Evolutionary conservation across 2,888 invertebrate genomes (phyloP), one percentile per base, ranked within the genome.

Genomic region (Melanostoma scalare): DNA sequence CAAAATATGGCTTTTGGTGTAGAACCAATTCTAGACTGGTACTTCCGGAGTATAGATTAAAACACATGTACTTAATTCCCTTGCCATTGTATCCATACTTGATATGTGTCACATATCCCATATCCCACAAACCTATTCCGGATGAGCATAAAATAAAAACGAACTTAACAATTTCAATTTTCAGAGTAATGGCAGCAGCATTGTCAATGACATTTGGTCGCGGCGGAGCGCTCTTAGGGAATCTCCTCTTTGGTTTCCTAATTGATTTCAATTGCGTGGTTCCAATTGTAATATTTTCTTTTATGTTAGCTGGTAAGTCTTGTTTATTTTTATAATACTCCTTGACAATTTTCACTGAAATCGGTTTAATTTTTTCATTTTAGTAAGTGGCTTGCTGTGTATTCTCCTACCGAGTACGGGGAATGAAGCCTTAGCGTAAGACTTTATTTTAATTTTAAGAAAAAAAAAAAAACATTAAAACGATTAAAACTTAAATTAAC

Each of bases 161-260:
- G n/a, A n/a, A 20, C 20, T 20, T 20, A 55, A 42, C 38, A 3
- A 9, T 53, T 36, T 50, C 0, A 36, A 68, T 80, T 89, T 90
- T 67, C 90, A 96, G 96, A 92, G 96, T 96, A 89, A 96, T 96
- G 95, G 96, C 96, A 42, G 96, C 96, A 36, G 96, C 96, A 50
- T 91, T 96, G 50, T 95, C 96, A 8, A 92, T 96, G 84, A 96
- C 96, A 10, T 95, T 95, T 90, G 96, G 96, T 72, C 93, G 96
- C 92, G 93, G 95, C 85, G 96, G 96, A 60, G 96, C 95, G 85
- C 92, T 96, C 71, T 90, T 95, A 65, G 96, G 96, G 85, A 96
- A 96, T 91, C 91, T 96, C 86, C 91, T 95, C 55, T 96, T 96
- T 89, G 96, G 96, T 77, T 95, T 95, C 91, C 93, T 96, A 86